Percentiles rank a stretch among this genome's conserved stretches.
These are phyloP conservation scores for Ylistrum balloti DNA, from an alignment of 1,140 invertebrate genomes.

Conservation along the genomic window DNA sequence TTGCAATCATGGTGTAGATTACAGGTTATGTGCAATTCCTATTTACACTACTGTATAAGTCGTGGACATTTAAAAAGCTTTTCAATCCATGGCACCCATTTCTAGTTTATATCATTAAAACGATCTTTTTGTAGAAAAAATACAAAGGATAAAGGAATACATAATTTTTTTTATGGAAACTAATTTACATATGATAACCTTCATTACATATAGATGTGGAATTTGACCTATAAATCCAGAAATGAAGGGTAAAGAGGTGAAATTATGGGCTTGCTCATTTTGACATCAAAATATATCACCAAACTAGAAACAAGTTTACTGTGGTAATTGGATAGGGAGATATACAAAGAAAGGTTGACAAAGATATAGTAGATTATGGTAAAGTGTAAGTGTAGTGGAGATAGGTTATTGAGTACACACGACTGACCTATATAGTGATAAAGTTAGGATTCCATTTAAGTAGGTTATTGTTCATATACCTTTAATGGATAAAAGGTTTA, in stretches of 20 bases:
- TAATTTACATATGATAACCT: not conserved
- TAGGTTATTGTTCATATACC: too few species aligned
- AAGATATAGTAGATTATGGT: not conserved
- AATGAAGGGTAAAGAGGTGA: not conserved
- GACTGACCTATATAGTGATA: too few species aligned
- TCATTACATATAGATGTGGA: not conserved
- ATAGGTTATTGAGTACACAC: not conserved
- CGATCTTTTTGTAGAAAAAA: not conserved
- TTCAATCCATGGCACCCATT: not conserved
- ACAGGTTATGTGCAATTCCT: not conserved
- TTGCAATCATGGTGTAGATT: not conserved
- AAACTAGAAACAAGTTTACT: not conserved
- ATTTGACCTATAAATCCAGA: not conserved
- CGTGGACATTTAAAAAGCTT: not conserved
- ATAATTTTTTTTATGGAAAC: not conserved
- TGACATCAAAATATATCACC: not conserved
- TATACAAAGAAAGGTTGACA: not conserved
- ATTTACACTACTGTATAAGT: not conserved
- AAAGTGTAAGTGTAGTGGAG: not conserved
- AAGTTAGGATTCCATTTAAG: too few species aligned
- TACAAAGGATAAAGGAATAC: not conserved
- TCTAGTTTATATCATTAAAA: not conserved
- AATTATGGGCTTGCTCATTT: not conserved
- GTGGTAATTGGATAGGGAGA: not conserved
- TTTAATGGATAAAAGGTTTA: too few species aligned